Evolutionary conservation across 92 coral and sea anemone genomes (phyloP).

Genomic region (Zoanthus gigantus): DNA sequence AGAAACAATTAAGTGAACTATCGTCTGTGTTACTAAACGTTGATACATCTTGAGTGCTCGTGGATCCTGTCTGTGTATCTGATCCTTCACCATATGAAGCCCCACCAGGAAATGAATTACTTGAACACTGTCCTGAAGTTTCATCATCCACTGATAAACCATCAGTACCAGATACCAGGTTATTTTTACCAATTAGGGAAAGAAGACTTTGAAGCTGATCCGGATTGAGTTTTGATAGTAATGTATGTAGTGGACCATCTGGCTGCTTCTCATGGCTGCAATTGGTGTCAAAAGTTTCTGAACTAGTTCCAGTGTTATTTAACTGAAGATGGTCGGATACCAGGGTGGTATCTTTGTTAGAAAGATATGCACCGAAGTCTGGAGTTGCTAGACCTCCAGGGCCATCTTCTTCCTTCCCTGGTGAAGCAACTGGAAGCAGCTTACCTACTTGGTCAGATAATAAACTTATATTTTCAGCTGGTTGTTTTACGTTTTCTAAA

Average conservation of each 20-base stretch:
- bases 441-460: conserved; percentile 10
- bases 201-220: too few relatives aligned
- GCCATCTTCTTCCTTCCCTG: conserved; percentile 21
- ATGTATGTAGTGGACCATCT: too few relatives aligned
- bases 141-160: neutral
- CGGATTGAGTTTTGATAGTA: too few relatives aligned
- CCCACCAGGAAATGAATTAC: neutral
- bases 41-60: neutral
- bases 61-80: neutral
- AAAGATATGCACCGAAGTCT: conserved; percentile 30
- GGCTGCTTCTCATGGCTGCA: neutral
- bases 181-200: neutral
- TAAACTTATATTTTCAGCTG: conserved; percentile 13
- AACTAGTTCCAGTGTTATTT: neutral
- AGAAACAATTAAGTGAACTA: neutral
- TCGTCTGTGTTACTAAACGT: neutral
- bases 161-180: neutral
- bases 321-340: neutral
- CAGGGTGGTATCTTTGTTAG: neutral
- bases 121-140: neutral
- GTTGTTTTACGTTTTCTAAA: conserved; percentile 6
- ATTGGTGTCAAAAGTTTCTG: neutral
- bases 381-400: conserved; percentile 9
- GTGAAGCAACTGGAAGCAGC: neutral
- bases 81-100: neutral